Conservation (phyloP, 2,888 invertebrate species). For the Lapara coniferarum region DNA sequence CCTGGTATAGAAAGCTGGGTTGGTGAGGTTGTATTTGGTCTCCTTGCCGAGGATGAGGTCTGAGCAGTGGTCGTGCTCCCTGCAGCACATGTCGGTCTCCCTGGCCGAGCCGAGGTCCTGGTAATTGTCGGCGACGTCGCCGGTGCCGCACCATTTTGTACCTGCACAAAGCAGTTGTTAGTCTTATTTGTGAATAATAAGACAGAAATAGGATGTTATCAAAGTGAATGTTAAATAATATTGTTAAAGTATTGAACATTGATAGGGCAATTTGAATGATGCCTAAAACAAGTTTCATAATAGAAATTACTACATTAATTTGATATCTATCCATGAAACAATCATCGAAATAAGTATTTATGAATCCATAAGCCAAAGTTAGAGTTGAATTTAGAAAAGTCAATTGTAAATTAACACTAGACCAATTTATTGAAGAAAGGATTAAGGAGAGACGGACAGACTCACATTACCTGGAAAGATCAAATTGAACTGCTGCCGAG, state of each 20-base stretch:
- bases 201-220: too few species aligned
- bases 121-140: constrained; percentile 84
- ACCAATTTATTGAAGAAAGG: neutral
- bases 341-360: too few species aligned
- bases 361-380: too few species aligned
- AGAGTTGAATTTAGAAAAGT: too few species aligned
- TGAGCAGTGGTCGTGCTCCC: constrained; percentile 88
- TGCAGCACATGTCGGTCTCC: constrained; percentile 88
- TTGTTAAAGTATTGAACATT: too few species aligned
- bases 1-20: constrained; percentile 84
- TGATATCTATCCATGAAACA: too few species aligned
- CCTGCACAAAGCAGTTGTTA: constrained; percentile 71
- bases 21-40: constrained; percentile 84
- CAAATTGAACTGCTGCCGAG: constrained; percentile 44
- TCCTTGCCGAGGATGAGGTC: constrained; percentile 82
- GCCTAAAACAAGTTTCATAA: too few species aligned
- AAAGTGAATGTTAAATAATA: too few species aligned
- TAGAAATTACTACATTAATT: too few species aligned
- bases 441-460: neutral
- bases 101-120: constrained; percentile 86
- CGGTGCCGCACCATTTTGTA: constrained; percentile 92
- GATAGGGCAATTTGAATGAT: too few species aligned
- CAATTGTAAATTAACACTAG: too few species aligned
- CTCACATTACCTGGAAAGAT: constrained; percentile 58
- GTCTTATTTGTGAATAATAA: neutral